Evolutionary conservation across 2,113 vertebrate genomes (phyloP).

Genomic region (Geococcyx californianus): DNA sequence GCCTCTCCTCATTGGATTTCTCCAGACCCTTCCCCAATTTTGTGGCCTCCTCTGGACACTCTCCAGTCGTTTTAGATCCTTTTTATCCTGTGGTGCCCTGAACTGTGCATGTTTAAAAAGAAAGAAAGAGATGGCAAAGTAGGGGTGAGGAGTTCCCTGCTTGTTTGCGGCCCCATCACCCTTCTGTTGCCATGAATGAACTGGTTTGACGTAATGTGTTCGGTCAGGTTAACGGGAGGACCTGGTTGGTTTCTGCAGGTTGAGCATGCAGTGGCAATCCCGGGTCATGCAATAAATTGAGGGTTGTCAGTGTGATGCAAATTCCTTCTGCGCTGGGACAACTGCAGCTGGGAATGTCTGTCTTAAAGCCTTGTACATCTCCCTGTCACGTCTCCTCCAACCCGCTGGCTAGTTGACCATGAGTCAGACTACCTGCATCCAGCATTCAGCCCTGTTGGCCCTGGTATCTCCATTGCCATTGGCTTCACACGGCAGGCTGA

Average conservation of each 20-base stretch:
- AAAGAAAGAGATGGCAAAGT: neutral
- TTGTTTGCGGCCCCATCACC: neutral
- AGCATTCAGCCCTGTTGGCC: neutral
- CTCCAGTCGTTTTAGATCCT: too few relatives aligned
- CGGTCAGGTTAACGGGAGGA: fast-evolving
- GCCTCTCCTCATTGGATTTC: too few relatives aligned
- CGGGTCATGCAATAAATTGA: fast-evolving
- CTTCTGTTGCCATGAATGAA: fast-evolving
- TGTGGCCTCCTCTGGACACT: too few relatives aligned
- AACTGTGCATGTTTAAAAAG: too few relatives aligned
- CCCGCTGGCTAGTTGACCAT: neutral
- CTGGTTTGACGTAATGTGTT: fast-evolving
- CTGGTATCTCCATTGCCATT: neutral
- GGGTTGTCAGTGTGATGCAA: neutral
- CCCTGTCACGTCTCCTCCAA: too few relatives aligned
- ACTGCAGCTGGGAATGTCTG: too few relatives aligned
- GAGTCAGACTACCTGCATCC: neutral
- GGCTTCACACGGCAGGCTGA: neutral
- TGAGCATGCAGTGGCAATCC: too few relatives aligned
- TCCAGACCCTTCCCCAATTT: too few relatives aligned
- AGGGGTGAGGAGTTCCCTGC: neutral
- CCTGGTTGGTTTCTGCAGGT: neutral
- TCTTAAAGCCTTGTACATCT: neutral
- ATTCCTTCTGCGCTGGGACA: neutral
- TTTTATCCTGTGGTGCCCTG: too few relatives aligned